These are phyloP conservation scores for Lutraria rhynchaena DNA, from an alignment of 1,140 invertebrate genomes.

Conservation along the genomic window DNA sequence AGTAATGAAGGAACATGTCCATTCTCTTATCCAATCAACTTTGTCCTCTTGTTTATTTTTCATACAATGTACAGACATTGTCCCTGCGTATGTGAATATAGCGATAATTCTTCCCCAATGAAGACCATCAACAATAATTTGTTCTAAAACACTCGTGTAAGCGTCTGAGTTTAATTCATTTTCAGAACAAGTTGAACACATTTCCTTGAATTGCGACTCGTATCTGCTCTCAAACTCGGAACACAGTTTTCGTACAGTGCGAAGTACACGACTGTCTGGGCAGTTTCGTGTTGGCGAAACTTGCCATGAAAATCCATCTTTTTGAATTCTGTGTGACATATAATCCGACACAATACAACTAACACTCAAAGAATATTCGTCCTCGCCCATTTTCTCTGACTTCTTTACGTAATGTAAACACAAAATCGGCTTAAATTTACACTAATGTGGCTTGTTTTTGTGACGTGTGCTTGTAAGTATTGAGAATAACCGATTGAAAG, in stretches of 20 bases:
- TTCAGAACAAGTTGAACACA: constrained; percentile 21
- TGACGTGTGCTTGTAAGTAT: too few species aligned
- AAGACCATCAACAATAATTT: constrained; percentile 21
- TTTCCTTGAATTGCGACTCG: constrained; percentile 16
- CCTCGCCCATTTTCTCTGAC: constrained; percentile 24
- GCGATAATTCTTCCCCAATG: constrained; percentile 43
- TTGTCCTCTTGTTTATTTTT: not conserved
- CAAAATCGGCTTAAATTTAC: not conserved
- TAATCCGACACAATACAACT: constrained; percentile 34
- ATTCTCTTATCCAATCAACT: constrained; percentile 40
- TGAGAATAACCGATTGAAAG: too few species aligned
- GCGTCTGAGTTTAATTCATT: constrained; percentile 8
- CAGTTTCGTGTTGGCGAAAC: constrained; percentile 40
- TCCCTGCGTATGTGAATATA: constrained; percentile 43
- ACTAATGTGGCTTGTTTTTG: not conserved
- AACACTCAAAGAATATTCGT: constrained; percentile 16
- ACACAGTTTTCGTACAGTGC: constrained; percentile 35
- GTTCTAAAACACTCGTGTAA: constrained; percentile 23
- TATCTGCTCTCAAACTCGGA: constrained; percentile 39
- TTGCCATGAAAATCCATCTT: constrained; percentile 30
- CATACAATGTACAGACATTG: constrained; percentile 37
- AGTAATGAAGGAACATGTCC: constrained; percentile 31
- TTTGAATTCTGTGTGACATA: constrained; percentile 11
- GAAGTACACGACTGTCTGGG: constrained; percentile 19
- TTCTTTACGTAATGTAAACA: not conserved